These are phyloP conservation scores for Venusia cambrica DNA, from an alignment of 2,888 invertebrate species.

Conservation along the genomic window DNA sequence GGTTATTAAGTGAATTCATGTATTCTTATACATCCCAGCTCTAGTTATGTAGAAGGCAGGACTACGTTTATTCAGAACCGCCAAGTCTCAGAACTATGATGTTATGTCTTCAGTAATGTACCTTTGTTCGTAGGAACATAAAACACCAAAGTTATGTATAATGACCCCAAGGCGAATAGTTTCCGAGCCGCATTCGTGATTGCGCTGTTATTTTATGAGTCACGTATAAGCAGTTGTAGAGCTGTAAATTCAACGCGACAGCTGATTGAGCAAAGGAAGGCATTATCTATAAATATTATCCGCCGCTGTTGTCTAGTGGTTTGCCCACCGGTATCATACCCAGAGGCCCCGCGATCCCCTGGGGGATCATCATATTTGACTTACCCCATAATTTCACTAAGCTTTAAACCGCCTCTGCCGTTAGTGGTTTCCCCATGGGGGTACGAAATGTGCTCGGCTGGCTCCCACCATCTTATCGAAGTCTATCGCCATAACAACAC, in stretches of 20 bases:
- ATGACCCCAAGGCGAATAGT: constrained; percentile 51
- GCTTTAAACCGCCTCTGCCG: too few relatives aligned
- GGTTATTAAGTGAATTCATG: too few relatives aligned
- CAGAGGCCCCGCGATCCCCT: too few relatives aligned
- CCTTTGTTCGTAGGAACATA: constrained; percentile 45
- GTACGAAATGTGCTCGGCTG: too few relatives aligned
- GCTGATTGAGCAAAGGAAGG: constrained; percentile 34
- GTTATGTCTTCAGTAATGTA: constrained; percentile 33
- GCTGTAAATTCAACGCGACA: constrained; percentile 34
- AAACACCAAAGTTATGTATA: constrained; percentile 52
- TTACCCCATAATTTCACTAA: too few relatives aligned
- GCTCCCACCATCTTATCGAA: too few relatives aligned
- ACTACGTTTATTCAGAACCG: constrained; percentile 36
- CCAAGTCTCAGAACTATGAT: constrained; percentile 27
- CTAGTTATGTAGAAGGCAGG: constrained; percentile 29
- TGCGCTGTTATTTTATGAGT: constrained; percentile 47
- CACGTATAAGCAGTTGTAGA: constrained; percentile 35
- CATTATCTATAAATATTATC: constrained; percentile 27
- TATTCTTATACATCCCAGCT: constrained; percentile 27
- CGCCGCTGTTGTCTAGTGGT: too few relatives aligned
- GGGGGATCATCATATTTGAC: too few relatives aligned
- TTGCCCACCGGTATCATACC: too few relatives aligned
- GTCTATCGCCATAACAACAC: too few relatives aligned
- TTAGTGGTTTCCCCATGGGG: too few relatives aligned
- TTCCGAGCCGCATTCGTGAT: constrained; percentile 46